Percentiles rank a stretch among this genome's conserved stretches.
These are phyloP conservation scores for Gasterosteus aculeatus DNA, from an alignment of 2,113 vertebrate species.

Conservation along the genomic window DNA sequence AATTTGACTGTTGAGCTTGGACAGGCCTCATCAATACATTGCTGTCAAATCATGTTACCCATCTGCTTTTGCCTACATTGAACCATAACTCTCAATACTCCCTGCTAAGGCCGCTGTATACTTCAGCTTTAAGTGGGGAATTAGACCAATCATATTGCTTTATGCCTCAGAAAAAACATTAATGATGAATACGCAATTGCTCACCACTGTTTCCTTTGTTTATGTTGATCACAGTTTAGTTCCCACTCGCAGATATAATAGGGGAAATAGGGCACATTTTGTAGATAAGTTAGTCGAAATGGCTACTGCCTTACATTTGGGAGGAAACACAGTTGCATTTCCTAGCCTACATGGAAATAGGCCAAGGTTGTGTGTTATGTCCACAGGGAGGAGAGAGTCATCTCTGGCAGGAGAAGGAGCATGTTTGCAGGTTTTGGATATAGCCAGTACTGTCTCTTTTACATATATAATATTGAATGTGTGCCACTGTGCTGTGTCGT, in stretches of 20 bases:
- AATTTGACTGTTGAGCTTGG: not conserved
- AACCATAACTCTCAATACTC: conserved; percentile 9
- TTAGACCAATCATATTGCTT: conserved; percentile 19
- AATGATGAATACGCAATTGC: not conserved
- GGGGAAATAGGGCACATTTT: too few species aligned
- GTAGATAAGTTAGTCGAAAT: not conserved
- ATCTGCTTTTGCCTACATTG: conserved; percentile 2
- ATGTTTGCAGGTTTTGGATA: conserved; percentile 15
- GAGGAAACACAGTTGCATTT: conserved; percentile 12
- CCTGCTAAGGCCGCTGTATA: not conserved
- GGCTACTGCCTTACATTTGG: conserved; percentile 1
- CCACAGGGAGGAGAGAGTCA: conserved; percentile 54
- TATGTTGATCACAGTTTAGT: not conserved
- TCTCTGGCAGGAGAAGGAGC: conserved; percentile 52
- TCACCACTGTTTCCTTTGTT: not conserved
- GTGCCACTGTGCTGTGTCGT: not conserved
- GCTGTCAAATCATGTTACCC: conserved; percentile 7
- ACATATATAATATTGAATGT: conserved; percentile 5
- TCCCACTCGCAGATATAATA: not conserved
- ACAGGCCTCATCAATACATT: not conserved
- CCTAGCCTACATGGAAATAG: conserved; percentile 51
- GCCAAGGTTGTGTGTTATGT: conserved; percentile 60
- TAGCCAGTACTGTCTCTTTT: conserved; percentile 15
- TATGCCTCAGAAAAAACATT: not conserved
- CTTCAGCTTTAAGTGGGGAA: not conserved